Base-by-base conservation (phyloP, 2,888 invertebrate genomes). In the Heliconius hortense region DNA sequence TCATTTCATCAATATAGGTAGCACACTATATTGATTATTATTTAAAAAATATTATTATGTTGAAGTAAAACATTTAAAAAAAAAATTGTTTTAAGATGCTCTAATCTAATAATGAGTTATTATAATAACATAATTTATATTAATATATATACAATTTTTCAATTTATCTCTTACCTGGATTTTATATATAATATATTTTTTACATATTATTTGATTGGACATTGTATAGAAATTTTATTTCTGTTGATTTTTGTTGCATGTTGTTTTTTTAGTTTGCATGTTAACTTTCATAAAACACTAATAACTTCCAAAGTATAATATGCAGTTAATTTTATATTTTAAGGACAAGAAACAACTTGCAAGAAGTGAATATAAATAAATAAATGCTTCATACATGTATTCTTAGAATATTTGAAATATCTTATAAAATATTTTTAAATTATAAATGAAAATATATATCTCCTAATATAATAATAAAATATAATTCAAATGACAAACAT, bases 391-490 rank as follows among this genome's bases (percentile, higher is more conserved):
- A 13, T 21, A 31, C 31, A 31, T 21, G 21, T n/a, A 56, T 21
- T 66, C n/a, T 15, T n/a, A 39, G n/a, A 66, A 66, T 31, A 5
- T 64, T n/a, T 66, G n/a, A n/a, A 39, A n/a, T 4, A 21, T n/a
- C 0, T n/a, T 64, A 35, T 13, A 64, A n/a, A 21, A 18, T 64
- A 21, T 28, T 21, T 63, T 63, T 35, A n/a, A 35, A 31, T 64
- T 35, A 64, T 4, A n/a, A 48, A 48, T 48, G 7, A 18, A 48
- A 48, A 48, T 21, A 48, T 66, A 35, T 66, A 53, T 53, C 31
- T 68, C 53, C 68, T 68, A 68, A 68, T 70, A 68, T 76, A 28
- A 59, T 56, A 66, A 59, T 69, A 39, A 31, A 67, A 53, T 64
- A 60, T 67, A 24, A 35, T 24, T 26, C 18, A 67, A 67, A 67